A percentile compares a stretch with the other conserved stretches of the same genome.
Conservation (phyloP, 2,888 invertebrate genomes). For the Caenorhabditis zanzibari region DNA sequence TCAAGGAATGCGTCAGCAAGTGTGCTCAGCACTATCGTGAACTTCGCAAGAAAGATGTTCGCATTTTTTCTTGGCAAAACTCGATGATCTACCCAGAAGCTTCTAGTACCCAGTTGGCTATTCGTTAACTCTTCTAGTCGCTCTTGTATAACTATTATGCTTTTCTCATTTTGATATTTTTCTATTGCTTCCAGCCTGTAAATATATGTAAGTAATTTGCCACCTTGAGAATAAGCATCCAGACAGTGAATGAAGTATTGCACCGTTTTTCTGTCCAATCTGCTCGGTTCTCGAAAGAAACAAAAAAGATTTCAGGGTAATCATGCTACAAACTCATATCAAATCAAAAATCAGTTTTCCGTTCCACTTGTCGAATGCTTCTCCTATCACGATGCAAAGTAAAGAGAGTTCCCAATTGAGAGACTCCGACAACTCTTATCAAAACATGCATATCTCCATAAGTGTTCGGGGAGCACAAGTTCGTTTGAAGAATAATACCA, state of each 20-base stretch:
- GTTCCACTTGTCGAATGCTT: conserved; percentile 47
- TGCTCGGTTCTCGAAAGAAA: too few species aligned
- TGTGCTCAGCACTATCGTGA: conserved; percentile 49
- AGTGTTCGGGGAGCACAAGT: conserved; percentile 27
- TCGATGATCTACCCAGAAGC: conserved; percentile 26
- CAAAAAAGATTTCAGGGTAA: too few species aligned
- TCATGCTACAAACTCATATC: background rate
- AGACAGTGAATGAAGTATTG: too few species aligned
- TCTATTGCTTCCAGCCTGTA: conserved; percentile 5
- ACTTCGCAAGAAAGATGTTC: conserved; percentile 56
- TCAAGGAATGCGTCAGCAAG: conserved; percentile 55
- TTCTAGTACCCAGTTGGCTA: background rate
- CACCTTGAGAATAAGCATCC: background rate
- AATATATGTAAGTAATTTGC: conserved; percentile 4
- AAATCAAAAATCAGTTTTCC: conserved; percentile 8
- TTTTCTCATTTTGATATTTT: background rate
- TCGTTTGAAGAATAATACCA: conserved; percentile 8
- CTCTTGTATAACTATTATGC: background rate
- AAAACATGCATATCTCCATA: conserved; percentile 31
- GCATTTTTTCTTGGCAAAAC: conserved; percentile 62
- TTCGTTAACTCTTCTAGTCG: background rate
- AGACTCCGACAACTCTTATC: conserved; percentile 46
- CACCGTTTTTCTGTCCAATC: too few species aligned
- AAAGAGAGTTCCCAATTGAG: conserved; percentile 13
- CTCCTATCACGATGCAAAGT: conserved; percentile 25